Evolutionary conservation across 2,113 vertebrate species (phyloP).

Genomic region (Hemiprocne comata): DNA sequence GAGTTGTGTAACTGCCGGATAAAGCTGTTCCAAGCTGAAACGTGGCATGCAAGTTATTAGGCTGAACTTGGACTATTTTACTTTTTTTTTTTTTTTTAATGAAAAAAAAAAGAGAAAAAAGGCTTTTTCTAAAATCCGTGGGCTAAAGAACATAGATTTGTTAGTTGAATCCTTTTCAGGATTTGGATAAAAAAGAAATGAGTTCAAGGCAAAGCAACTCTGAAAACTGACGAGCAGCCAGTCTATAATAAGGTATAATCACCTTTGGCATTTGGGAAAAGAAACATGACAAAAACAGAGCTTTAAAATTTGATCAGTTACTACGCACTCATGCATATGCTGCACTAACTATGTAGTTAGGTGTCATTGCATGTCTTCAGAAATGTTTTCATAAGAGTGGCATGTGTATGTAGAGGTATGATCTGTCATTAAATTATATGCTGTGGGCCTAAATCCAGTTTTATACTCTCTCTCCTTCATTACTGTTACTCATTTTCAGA

Average conservation of each 20-base stretch:
- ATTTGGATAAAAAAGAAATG: background rate
- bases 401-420: background rate
- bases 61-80: background rate
- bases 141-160: background rate
- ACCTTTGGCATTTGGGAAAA: slow-evolving; percentile 14
- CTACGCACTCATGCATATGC: background rate
- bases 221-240: background rate
- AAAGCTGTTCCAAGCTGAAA: slow-evolving; percentile 48
- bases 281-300: background rate
- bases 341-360: background rate
- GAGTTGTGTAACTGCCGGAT: slow-evolving; percentile 39
- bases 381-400: background rate
- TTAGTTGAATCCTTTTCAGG: background rate
- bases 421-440: background rate
- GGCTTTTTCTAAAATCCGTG: background rate
- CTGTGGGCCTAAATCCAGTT: background rate
- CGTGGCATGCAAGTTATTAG: slow-evolving; percentile 49
- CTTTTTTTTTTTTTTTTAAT: background rate
- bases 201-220: slow-evolving; percentile 3
- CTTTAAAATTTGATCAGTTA: background rate
- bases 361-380: background rate
- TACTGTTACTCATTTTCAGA: background rate
- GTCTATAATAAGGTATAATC: background rate
- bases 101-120: background rate
- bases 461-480: background rate